These are phyloP conservation scores for Decapterus maruadsi DNA, from an alignment of 2,797 vertebrate species.

Conservation along the genomic window DNA sequence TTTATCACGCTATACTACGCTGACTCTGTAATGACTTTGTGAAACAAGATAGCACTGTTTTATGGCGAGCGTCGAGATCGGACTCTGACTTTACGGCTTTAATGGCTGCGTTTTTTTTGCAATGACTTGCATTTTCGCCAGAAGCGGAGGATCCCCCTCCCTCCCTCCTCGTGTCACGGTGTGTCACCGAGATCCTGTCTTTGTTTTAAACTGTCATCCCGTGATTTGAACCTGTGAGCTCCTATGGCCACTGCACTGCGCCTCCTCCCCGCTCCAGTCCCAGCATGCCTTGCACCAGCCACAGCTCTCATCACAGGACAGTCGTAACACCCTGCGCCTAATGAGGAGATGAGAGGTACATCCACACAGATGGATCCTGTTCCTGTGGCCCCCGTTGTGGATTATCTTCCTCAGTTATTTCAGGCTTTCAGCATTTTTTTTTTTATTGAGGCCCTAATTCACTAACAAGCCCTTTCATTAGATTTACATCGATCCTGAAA, in stretches of 20 bases:
- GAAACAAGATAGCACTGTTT: slow-evolving; percentile 55
- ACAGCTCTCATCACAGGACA: slow-evolving; percentile 77
- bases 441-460: slow-evolving; percentile 41
- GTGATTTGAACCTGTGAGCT: slow-evolving; percentile 45
- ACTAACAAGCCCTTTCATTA: slow-evolving; percentile 70
- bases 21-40: slow-evolving; percentile 59
- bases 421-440: slow-evolving; percentile 40
- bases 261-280: background rate
- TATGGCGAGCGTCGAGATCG: slow-evolving; percentile 3
- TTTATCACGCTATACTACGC: slow-evolving; percentile 61
- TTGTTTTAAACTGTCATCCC: slow-evolving; percentile 27
- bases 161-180: slow-evolving; percentile 4
- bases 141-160: background rate
- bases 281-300: slow-evolving; percentile 32
- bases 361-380: slow-evolving; percentile 85
- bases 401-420: slow-evolving; percentile 64
- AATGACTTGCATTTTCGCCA: slow-evolving; percentile 27
- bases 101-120: slow-evolving; percentile 15
- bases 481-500: slow-evolving; percentile 63
- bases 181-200: slow-evolving; percentile 16
- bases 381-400: slow-evolving; percentile 58
- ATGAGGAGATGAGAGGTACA: slow-evolving; percentile 84
- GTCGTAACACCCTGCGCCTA: slow-evolving; percentile 67
- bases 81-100: slow-evolving; percentile 1
- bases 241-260: background rate